Base-by-base conservation (phyloP, 2,113 vertebrate genomes). In the Gallinago jamesoni region DNA sequence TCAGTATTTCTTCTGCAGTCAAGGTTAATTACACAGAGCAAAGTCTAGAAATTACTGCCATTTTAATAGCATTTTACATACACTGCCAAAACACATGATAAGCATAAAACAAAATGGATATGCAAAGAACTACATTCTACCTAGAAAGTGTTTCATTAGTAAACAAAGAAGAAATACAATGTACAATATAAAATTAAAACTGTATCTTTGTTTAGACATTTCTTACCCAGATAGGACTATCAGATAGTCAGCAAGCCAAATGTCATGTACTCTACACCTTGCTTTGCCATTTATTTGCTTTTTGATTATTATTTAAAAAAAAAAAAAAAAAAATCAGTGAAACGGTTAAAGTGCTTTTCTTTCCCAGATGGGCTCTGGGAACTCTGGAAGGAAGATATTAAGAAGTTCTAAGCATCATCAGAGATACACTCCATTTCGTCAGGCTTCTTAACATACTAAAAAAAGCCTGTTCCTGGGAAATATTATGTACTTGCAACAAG, bases 11-110 rank as follows among this genome's bases (percentile, higher is more conserved):
- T 83, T 87, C 24, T 86, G 68, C 78, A 97, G 84, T 94, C 80
- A 94, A 94, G 33, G 76, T 86, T 97, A 97, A 96, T 94, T 95
- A 96, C 22, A 95, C 5, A 63, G 57, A 96, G 96, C 78, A 95
- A 96, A 96, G 84, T 31, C 69, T 67, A 93, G 93, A 97, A 93
- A 94, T 85, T 93, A 92, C 85, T 80, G 69, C 45, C 48, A 84
- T 87, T 95, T 98, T 90, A 97, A 95, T 27, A 94, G 74, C 27
- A 84, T 86, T 84, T 97, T 93, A 96, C 15, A 95, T 19, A 85
- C 20, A 90, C 7, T 55, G 57, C 91, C 96, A 97, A 97, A 96
- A 97, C 43, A 96, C 72, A 90, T 31, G 12, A 87, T 47, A 94
- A 53, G 59, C 84, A 93, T 87, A 79, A 97, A 96, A 66, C 76